Evolutionary conservation across 2,888 invertebrate species (phyloP).

Genomic region (Calliscelio sp.): DNA sequence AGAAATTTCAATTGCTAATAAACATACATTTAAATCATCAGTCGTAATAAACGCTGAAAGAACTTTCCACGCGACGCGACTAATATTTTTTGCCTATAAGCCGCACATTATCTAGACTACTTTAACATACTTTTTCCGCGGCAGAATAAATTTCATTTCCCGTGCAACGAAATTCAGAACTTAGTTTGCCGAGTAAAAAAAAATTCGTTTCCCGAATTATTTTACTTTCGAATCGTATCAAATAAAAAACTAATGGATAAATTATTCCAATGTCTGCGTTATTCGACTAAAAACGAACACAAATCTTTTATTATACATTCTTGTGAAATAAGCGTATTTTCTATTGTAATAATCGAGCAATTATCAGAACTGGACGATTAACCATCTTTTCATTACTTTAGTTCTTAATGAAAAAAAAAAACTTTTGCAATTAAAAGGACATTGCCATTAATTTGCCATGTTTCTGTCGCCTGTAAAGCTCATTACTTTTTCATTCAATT

Average conservation of each 20-base stretch:
- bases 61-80: neutral
- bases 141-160: neutral
- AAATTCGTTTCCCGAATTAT: neutral
- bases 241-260: neutral
- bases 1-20: too few relatives aligned
- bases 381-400: neutral
- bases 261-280: neutral
- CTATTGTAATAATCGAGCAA: too few relatives aligned
- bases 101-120: neutral
- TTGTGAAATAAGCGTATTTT: too few relatives aligned
- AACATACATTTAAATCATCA: too few relatives aligned
- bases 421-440: neutral
- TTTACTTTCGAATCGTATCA: neutral
- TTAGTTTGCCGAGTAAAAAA: neutral
- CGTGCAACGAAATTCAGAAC: neutral
- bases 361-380: too few relatives aligned
- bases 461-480: neutral
- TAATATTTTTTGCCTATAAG: neutral
- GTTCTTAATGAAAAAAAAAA: neutral
- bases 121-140: constrained; percentile 8
- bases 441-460: neutral
- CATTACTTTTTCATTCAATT: constrained; percentile 33
- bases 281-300: neutral
- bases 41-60: too few relatives aligned
- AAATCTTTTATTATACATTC: too few relatives aligned